phyloP scores from a whole-genome alignment of 1,140 invertebrate species.

The Lysiphlebus fabarum region DNA sequence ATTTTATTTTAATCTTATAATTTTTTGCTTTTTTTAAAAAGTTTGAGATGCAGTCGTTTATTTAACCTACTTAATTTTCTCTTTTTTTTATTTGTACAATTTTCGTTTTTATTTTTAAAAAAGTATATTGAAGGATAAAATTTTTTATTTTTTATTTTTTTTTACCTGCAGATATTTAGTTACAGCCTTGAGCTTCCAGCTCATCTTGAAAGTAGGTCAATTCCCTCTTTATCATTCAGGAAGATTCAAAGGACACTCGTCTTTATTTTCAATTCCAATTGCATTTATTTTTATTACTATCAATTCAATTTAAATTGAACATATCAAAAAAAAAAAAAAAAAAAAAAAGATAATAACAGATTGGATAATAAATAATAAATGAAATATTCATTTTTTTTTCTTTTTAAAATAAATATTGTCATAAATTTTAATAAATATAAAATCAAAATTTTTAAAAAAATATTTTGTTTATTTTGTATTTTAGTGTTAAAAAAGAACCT shows the following conservation, averaged over 20 bases:
- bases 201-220: constrained; percentile 18
- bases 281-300: constrained; percentile 1
- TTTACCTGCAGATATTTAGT: not conserved
- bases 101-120: too few relatives aligned
- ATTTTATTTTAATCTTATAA: too few relatives aligned
- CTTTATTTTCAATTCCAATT: constrained; percentile 28
- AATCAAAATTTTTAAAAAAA: too few relatives aligned
- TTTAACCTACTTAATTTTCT: too few relatives aligned
- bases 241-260: constrained; percentile 16
- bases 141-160: constrained; percentile 11
- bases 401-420: too few relatives aligned
- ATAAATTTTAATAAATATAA: too few relatives aligned
- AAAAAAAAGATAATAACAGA: too few relatives aligned
- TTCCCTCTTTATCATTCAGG: constrained; percentile 8
- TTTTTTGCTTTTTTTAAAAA: not conserved
- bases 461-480: constrained; percentile 28
- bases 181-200: constrained; percentile 6
- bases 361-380: too few relatives aligned
- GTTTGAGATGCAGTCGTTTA: not conserved
- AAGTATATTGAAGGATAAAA: not conserved
- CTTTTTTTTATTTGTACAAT: too few relatives aligned
- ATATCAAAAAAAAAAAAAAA: too few relatives aligned
- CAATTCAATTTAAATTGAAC: too few relatives aligned
- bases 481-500: constrained; percentile 58
- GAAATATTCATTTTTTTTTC: too few relatives aligned